Conservation (phyloP, 2,888 invertebrate species). For the Ochropleura leucogaster region DNA sequence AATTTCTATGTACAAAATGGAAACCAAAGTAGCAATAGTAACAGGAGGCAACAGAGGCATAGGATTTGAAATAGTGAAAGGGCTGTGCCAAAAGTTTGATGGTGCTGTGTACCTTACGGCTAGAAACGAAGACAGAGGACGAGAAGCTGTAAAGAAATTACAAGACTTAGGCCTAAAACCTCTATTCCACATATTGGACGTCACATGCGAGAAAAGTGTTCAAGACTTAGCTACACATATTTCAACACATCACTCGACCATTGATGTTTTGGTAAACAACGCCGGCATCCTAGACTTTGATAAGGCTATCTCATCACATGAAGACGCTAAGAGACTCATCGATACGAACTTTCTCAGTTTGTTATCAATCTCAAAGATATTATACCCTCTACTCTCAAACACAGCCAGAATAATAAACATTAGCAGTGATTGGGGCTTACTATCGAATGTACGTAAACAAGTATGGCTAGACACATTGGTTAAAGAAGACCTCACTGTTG, state of each 20-base stretch:
- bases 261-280: conserved; percentile 95
- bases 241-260: conserved; percentile 91
- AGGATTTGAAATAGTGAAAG: conserved; percentile 88
- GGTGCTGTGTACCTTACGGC: conserved; percentile 94
- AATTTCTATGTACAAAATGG: conserved; percentile 86
- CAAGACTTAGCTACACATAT: conserved; percentile 91
- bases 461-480: conserved; percentile 84
- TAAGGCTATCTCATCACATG: conserved; percentile 91
- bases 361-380: conserved; percentile 91
- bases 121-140: conserved; percentile 91
- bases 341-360: conserved; percentile 93
- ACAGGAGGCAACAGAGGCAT: conserved; percentile 87
- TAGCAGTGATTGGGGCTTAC: conserved; percentile 91
- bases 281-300: conserved; percentile 93
- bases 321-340: conserved; percentile 93
- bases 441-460: conserved; percentile 87
- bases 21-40: conserved; percentile 89
- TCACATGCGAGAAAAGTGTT: conserved; percentile 92
- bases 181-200: conserved; percentile 93
- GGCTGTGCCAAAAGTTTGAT: conserved; percentile 92
- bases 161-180: conserved; percentile 90
- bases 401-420: conserved; percentile 95
- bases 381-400: conserved; percentile 93
- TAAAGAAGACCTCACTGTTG: conserved; percentile 87
- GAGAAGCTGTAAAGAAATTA: conserved; percentile 91